These are phyloP conservation scores for Saimiri boliviensis DNA, from an alignment of 2,113 vertebrate genomes.

Conservation along the genomic window DNA sequence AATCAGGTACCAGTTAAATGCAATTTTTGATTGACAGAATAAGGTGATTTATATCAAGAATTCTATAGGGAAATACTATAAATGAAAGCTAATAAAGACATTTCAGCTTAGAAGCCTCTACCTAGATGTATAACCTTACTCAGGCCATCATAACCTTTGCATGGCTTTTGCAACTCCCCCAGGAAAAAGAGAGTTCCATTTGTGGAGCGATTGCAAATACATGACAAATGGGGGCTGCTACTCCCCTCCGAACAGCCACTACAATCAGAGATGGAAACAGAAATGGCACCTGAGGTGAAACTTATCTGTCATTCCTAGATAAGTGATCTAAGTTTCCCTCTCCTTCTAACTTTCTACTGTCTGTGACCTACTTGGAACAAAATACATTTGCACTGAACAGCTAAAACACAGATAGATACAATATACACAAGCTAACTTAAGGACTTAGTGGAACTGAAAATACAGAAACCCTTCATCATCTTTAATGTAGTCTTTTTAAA, in stretches of 20 bases:
- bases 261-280: not conserved
- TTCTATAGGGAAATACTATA: not conserved
- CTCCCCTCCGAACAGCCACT: not conserved
- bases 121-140: not conserved
- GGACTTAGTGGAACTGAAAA: not conserved
- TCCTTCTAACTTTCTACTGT: conserved; percentile 2
- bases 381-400: conserved; percentile 24
- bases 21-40: conserved; percentile 32
- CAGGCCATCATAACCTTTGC: not conserved
- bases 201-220: not conserved
- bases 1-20: not conserved
- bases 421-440: conserved; percentile 13
- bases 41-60: conserved; percentile 10
- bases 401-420: not conserved
- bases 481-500: not conserved
- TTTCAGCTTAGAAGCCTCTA: conserved; percentile 29
- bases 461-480: not conserved
- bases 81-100: not conserved
- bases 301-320: not conserved
- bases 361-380: conserved; percentile 56
- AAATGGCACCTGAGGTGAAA: conserved; percentile 45
- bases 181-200: not conserved
- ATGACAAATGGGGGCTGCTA: not conserved
- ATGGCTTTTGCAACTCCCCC: not conserved
- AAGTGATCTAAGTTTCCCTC: conserved; percentile 47